Conservation (phyloP, 2,888 invertebrate genomes). For the Scotopteryx bipunctaria region DNA sequence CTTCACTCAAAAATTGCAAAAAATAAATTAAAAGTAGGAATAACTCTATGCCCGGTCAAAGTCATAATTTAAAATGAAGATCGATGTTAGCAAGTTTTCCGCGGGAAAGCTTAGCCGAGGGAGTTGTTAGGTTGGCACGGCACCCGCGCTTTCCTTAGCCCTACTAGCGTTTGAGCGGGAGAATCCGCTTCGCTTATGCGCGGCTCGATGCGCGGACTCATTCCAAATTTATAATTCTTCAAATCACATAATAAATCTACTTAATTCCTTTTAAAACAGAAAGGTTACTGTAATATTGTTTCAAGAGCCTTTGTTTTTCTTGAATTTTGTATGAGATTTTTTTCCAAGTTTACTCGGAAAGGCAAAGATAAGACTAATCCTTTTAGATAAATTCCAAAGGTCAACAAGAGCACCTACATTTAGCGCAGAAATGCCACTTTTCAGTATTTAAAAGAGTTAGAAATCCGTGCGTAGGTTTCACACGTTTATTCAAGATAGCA, state of each 20-base stretch:
- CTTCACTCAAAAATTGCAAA: not conserved
- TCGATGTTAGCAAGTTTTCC: slow-evolving; percentile 57
- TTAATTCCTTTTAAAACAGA: too few species aligned
- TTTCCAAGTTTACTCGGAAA: too few species aligned
- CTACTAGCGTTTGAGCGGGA: slow-evolving; percentile 56
- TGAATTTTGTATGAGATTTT: too few species aligned
- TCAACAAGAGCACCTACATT: too few species aligned
- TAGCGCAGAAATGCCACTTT: too few species aligned
- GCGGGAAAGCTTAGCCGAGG: slow-evolving; percentile 60
- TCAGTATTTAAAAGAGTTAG: too few species aligned
- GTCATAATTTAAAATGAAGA: slow-evolving; percentile 14
- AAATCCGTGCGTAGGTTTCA: too few species aligned
- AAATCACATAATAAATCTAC: not conserved
- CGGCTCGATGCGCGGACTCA: slow-evolving; percentile 62
- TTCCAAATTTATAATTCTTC: not conserved
- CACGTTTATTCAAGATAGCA: too few species aligned
- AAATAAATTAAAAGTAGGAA: slow-evolving; percentile 3
- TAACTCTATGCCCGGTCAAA: slow-evolving; percentile 9
- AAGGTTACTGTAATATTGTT: too few species aligned
- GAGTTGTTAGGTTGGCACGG: slow-evolving; percentile 45
- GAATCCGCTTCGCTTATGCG: slow-evolving; percentile 63
- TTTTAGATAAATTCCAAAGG: too few species aligned
- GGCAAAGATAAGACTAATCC: too few species aligned
- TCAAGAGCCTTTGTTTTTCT: too few species aligned
- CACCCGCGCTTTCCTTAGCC: slow-evolving; percentile 61